A percentile compares a stretch with the other conserved stretches of the same genome.
phyloP scores from a whole-genome alignment of 2,888 invertebrate genomes.

The Coremacera marginata region DNA sequence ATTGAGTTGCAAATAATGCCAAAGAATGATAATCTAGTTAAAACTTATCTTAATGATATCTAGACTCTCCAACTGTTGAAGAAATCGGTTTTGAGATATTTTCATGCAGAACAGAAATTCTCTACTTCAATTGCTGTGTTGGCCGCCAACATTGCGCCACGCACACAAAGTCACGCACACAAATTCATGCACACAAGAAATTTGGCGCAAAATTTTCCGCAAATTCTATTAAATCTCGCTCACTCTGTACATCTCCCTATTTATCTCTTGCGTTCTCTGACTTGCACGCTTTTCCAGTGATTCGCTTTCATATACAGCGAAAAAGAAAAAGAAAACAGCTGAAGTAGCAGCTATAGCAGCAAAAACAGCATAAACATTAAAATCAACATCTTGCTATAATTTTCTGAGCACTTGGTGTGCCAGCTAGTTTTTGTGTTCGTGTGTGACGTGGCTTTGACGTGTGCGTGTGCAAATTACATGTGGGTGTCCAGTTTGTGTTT shows the following conservation, averaged over 20 bases:
- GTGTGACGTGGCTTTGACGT: conserved; percentile 61
- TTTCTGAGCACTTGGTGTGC: conserved; percentile 60
- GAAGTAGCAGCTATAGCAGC: conserved; percentile 16
- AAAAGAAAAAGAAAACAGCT: background rate
- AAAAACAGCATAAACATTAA: background rate
- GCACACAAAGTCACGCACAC: too few species aligned
- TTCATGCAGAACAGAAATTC: too few species aligned
- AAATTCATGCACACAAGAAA: too few species aligned
- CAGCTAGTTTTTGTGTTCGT: conserved; percentile 65
- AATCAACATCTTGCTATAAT: conserved; percentile 21
- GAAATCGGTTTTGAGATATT: too few species aligned
- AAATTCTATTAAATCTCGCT: background rate
- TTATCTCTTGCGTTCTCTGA: background rate
- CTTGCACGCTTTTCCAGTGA: background rate
- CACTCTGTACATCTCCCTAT: background rate
- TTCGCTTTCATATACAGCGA: background rate
- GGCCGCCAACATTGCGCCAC: too few species aligned
- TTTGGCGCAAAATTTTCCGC: background rate
- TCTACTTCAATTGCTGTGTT: too few species aligned
- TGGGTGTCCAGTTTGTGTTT: background rate
- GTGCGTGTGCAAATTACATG: conserved; percentile 35
- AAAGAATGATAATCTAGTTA: too few species aligned
- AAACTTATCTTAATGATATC: too few species aligned
- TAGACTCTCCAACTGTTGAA: too few species aligned
- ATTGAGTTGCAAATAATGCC: too few species aligned